Base-by-base conservation (phyloP, 2,888 invertebrate species). In the Carterocephalus palaemon region DNA sequence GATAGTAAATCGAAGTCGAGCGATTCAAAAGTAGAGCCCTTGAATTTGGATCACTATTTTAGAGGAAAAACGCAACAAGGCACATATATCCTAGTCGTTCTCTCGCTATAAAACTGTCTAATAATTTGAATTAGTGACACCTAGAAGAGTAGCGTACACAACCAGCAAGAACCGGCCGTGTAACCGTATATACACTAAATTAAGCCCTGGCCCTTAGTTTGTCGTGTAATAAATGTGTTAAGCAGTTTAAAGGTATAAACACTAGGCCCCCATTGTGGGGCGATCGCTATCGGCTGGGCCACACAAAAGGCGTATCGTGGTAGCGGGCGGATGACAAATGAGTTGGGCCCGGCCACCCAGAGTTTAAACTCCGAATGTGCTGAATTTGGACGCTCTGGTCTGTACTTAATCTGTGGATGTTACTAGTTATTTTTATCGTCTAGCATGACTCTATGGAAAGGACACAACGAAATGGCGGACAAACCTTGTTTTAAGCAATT, bases 281-380 rank as follows among this genome's bases (percentile, higher is more conserved):
- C 61, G 78, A 82, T 81, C 57, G 48, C 59, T 57, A 69, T 73
- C 80, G 48, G 7, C 28, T 29, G 29, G 46, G 49, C 46, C 52
- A 62, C 61, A 75, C 70, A 74, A 71, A 70, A 67, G 70, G 76
- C 79, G 81, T 81, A 81, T 73, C 74, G 70, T 72, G 75, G 80
- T 79, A 79, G 79, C 76, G 65, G 67, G 49, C 58, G 62, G 52
- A 54, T 79, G 83, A 83, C 82, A 79, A 83, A 83, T 82, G 79
- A 64, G 64, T 49, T 46, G 48, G 47, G 54, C 51, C 51, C 48
- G 80, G 65, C 81, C 81, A 81, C 82, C 83, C 83, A 80, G 61
- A 54, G 64, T 49, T 71, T 46, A 51, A 50, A 48, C 31, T 20
- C 31, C 37, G 36, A 45, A 45, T 32, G 43, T 45, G 45, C 37